Conservation (phyloP, 2,797 vertebrate species). For the Crenichthys baileyi region DNA sequence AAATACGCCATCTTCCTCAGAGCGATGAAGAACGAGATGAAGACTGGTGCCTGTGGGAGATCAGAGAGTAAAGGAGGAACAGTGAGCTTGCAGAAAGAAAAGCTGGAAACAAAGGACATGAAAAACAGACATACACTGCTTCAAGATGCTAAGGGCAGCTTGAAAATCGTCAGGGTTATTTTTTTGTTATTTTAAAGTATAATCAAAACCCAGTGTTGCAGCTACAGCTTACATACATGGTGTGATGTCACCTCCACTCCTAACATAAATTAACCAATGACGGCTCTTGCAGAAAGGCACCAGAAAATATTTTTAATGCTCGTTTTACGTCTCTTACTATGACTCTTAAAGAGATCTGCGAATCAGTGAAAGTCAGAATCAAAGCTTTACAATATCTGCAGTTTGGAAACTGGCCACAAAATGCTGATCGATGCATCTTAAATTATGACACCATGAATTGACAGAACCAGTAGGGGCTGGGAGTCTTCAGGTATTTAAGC, state of each 20-base stretch:
- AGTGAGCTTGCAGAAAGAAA: not conserved
- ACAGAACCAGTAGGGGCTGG: not conserved
- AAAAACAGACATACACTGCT: not conserved
- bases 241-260: not conserved
- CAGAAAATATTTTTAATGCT: no score
- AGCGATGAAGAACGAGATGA: constrained; percentile 91
- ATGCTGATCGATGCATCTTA: no score
- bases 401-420: no score
- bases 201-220: not conserved
- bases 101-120: not conserved
- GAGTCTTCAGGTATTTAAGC: not conserved
- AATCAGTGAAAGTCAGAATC: no score
- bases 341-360: no score
- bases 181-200: no score
- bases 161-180: no score
- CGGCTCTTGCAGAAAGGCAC: not conserved
- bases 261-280: not conserved
- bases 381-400: no score
- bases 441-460: not conserved
- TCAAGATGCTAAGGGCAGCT: not conserved
- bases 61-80: not conserved
- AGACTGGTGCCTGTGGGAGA: constrained; percentile 83
- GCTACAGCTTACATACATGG: not conserved
- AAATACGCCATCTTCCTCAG: constrained; percentile 90
- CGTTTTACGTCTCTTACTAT: no score